Conservation (phyloP, 2,113 vertebrate genomes). For the Paracanthobrama guichenoti region DNA sequence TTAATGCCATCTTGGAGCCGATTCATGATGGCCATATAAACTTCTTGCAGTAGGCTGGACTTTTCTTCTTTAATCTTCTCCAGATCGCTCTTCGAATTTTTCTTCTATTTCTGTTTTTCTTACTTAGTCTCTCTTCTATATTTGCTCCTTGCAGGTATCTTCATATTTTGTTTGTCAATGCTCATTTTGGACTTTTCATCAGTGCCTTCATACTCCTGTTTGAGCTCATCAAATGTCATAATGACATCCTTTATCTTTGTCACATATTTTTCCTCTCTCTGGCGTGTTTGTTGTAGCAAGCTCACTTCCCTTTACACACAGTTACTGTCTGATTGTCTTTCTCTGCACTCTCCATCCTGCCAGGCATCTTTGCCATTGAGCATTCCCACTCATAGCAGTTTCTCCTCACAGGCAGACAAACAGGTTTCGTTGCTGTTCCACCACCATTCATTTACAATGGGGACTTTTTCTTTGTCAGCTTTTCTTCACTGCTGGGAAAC, state of each 20-base stretch:
- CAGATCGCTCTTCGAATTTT: too few species aligned
- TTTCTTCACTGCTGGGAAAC: too few species aligned
- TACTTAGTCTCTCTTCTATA: too few species aligned
- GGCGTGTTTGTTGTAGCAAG: neutral
- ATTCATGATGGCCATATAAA: too few species aligned
- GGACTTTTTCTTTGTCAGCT: constrained; percentile 5
- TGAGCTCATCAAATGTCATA: neutral
- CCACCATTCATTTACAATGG: neutral
- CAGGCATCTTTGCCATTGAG: too few species aligned
- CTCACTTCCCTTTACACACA: constrained; percentile 34
- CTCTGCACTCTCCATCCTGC: too few species aligned
- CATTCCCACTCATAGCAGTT: constrained; percentile 30
- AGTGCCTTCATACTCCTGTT: neutral
- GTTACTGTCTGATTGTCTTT: neutral
- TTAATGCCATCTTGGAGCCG: too few species aligned
- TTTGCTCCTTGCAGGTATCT: neutral
- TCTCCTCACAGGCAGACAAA: constrained; percentile 32
- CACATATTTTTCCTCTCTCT: too few species aligned
- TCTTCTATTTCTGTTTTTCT: neutral
- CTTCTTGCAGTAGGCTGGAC: too few species aligned
- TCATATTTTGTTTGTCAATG: neutral
- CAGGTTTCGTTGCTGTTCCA: neutral
- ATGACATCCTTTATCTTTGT: neutral
- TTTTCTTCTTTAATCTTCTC: neutral
- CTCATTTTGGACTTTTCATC: neutral